phyloP scores from a whole-genome alignment of 2,113 vertebrate species.

The Centrocercus urophasianus region DNA sequence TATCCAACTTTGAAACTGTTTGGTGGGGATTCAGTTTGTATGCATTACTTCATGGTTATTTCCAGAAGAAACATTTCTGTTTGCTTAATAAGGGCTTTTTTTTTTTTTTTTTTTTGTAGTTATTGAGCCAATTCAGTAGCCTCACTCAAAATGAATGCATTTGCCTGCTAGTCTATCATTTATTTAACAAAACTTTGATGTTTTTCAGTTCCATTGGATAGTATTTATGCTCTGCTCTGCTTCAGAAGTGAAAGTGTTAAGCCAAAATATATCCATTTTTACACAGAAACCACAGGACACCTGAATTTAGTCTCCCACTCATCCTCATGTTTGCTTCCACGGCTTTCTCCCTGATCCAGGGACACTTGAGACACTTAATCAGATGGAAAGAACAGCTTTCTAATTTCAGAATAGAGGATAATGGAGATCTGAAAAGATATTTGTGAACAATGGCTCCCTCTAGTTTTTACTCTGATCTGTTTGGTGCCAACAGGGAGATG shows the following conservation, averaged over 20 bases:
- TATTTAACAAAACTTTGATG: background rate
- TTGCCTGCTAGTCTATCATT: background rate
- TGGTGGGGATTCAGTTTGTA: background rate
- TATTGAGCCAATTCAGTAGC: background rate
- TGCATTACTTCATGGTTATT: background rate
- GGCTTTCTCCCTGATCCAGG: fast-evolving
- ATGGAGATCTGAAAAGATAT: background rate
- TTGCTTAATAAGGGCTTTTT: background rate
- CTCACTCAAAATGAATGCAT: background rate
- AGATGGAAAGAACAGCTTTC: background rate
- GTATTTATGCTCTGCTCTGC: background rate
- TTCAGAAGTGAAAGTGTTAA: background rate
- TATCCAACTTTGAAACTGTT: background rate
- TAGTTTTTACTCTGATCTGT: background rate
- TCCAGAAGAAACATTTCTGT: background rate
- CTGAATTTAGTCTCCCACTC: background rate
- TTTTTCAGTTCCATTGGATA: background rate
- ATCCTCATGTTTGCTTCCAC: background rate
- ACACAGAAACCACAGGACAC: background rate
- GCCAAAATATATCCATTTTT: background rate
- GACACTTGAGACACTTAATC: background rate
- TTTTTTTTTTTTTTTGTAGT: background rate
- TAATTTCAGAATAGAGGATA: background rate
- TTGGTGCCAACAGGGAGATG: background rate
- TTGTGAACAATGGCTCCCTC: constrained; percentile 42